Evolutionary conservation across 1,140 invertebrate species (phyloP).

Genomic region (Bombus turneri): DNA sequence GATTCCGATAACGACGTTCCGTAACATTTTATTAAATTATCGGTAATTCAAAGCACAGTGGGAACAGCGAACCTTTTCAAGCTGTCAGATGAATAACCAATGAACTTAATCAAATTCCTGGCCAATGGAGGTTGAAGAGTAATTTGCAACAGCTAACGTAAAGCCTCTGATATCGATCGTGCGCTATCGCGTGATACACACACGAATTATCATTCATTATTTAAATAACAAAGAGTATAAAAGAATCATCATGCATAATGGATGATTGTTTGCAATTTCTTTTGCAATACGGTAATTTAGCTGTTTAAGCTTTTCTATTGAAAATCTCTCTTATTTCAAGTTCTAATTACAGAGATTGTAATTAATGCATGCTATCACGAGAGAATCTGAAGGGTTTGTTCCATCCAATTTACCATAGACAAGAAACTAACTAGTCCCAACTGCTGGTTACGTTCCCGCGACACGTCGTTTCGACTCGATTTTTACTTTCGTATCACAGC

Average conservation of each 20-base stretch:
- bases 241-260: conserved; percentile 11
- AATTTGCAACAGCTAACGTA: background rate
- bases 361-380: conserved; percentile 45
- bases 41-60: background rate
- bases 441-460: conserved; percentile 25
- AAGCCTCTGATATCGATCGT: conserved; percentile 10
- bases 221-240: conserved; percentile 19
- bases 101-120: background rate
- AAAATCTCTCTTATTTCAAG: conserved; percentile 19
- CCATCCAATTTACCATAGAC: conserved; percentile 21
- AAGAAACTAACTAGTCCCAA: conserved; percentile 41
- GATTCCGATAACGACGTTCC: background rate
- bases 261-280: background rate
- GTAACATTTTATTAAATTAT: background rate
- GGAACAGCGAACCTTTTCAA: background rate
- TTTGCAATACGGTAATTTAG: conserved; percentile 9
- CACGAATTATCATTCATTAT: conserved; percentile 46
- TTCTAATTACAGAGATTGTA: conserved; percentile 51
- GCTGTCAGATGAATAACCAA: background rate
- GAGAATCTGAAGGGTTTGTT: conserved; percentile 24
- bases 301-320: conserved; percentile 17
- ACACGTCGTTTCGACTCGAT: conserved; percentile 6
- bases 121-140: background rate
- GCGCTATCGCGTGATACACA: background rate
- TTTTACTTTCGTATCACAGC: background rate